Evolutionary conservation across 2,113 vertebrate genomes (phyloP).

Genomic region (Toxostoma redivivum): DNA sequence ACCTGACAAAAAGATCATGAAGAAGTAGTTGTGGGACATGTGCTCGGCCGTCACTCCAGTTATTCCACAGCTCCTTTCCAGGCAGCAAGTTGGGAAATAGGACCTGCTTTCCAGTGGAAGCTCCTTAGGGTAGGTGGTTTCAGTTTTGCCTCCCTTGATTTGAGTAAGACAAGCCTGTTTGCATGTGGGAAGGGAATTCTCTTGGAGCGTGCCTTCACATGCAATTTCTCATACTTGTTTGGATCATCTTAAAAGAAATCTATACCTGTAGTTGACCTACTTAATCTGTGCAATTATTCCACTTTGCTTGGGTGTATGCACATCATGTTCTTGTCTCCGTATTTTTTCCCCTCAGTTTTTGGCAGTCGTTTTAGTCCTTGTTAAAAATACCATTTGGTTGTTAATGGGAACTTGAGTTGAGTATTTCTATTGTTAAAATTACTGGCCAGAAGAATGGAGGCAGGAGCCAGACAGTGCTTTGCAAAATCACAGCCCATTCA

Average conservation of each 20-base stretch:
- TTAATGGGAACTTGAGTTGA: not conserved
- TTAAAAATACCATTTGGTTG: not conserved
- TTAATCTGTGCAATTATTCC: constrained; percentile 7
- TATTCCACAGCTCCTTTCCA: constrained; percentile 29
- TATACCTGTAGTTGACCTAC: not conserved
- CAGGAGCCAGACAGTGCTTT: not conserved
- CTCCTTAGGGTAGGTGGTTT: constrained; percentile 55
- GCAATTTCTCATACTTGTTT: not conserved
- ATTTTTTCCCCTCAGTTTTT: not conserved
- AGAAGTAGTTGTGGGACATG: not conserved
- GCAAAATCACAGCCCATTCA: not conserved
- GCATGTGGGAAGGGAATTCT: not conserved
- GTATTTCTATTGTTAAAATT: not conserved
- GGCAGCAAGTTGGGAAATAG: not conserved
- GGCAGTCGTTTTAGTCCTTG: not conserved
- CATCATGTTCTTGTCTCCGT: not conserved
- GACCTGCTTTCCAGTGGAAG: constrained; percentile 5
- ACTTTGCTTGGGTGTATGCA: not conserved
- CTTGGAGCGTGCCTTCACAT: constrained; percentile 10
- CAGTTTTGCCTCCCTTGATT: constrained; percentile 17
- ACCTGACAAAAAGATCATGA: constrained; percentile 28
- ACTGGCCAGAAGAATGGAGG: not conserved
- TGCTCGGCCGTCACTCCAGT: not conserved
- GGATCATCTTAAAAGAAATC: constrained; percentile 42
- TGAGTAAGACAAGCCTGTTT: not conserved